Percentiles rank a stretch among this genome's conserved stretches.
phyloP scores from a whole-genome alignment of 2,113 vertebrate genomes.

The Tachysurus fulvidraco region DNA sequence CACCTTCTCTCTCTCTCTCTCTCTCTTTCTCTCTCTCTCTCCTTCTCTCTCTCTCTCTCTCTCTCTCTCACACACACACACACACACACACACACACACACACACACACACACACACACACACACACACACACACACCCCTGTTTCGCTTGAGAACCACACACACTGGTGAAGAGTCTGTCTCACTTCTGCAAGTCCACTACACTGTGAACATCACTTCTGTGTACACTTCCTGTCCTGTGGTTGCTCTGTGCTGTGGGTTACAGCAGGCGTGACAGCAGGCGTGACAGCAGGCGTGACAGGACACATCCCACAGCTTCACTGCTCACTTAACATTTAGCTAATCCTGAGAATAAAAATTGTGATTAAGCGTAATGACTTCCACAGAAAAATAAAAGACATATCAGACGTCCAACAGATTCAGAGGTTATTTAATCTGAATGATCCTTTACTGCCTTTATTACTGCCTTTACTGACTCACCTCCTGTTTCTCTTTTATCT shows the following conservation, averaged over 20 bases:
- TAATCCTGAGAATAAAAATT: neutral
- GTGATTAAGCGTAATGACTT: neutral
- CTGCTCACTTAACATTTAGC: neutral
- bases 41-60: no score
- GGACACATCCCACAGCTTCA: neutral
- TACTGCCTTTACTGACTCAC: neutral
- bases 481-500: conserved; percentile 41
- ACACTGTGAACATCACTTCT: neutral
- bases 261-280: neutral
- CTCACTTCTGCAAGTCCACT: neutral
- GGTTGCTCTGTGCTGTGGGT: neutral
- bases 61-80: neutral
- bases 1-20: no score
- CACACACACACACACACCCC: neutral
- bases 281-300: neutral
- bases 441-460: neutral
- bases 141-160: neutral
- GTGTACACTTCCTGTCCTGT: neutral
- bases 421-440: neutral
- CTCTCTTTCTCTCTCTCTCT: no score
- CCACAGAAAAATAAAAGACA: neutral
- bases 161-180: neutral
- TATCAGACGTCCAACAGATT: neutral
- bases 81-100: no score
- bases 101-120: neutral